Conservation (phyloP, 2,888 invertebrate genomes). For the Phragmatobia fuliginosa region DNA sequence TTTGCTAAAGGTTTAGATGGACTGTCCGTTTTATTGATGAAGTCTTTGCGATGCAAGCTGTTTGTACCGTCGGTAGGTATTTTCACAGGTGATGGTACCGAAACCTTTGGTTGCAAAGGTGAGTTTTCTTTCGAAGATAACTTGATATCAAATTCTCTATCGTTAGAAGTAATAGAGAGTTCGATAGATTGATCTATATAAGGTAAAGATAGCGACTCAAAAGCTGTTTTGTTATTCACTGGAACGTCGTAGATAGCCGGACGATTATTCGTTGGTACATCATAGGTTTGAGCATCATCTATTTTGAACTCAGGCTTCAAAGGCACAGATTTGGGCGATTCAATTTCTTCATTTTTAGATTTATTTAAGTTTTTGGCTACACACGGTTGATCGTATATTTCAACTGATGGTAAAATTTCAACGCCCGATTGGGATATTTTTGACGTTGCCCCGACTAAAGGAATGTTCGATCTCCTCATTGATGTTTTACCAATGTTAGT, state of each 20-base stretch:
- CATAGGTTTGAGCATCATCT: constrained; percentile 74
- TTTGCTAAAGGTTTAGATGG: constrained; percentile 70
- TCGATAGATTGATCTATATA: constrained; percentile 84
- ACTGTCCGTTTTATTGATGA: constrained; percentile 61
- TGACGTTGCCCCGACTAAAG: constrained; percentile 82
- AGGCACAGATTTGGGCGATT: constrained; percentile 53
- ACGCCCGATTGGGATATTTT: constrained; percentile 84
- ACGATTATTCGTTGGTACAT: constrained; percentile 80
- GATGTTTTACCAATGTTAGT: constrained; percentile 69
- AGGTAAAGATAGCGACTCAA: constrained; percentile 79
- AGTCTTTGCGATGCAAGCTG: constrained; percentile 78
- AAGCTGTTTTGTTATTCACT: constrained; percentile 76
- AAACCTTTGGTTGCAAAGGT: constrained; percentile 67
- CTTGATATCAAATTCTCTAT: constrained; percentile 83
- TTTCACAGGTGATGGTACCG: constrained; percentile 69
- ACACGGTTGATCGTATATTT: constrained; percentile 79
- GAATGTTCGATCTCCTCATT: constrained; percentile 78
- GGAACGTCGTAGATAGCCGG: constrained; percentile 83
- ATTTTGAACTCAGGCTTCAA: constrained; percentile 74
- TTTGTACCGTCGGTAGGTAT: constrained; percentile 72
- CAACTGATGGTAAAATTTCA: constrained; percentile 79
- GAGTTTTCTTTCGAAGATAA: constrained; percentile 77
- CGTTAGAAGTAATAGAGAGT: constrained; percentile 80
- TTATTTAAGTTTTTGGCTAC: constrained; percentile 61
- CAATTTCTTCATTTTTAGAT: constrained; percentile 58